These are phyloP conservation scores for Pterostichus madidus DNA, from an alignment of 2,888 invertebrate genomes.

Conservation along the genomic window DNA sequence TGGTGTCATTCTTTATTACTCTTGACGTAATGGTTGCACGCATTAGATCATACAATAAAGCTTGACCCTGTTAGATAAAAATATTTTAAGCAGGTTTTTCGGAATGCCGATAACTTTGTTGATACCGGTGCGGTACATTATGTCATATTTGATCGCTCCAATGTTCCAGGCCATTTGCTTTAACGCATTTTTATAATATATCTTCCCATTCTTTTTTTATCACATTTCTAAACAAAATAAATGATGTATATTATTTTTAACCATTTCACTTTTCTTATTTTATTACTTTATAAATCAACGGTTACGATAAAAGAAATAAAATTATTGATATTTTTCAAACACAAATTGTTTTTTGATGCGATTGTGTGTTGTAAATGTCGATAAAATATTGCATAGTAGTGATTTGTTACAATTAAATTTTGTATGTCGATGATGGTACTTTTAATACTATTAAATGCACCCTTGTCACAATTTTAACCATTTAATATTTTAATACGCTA, in stretches of 20 bases:
- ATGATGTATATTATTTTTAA: conserved; percentile 11
- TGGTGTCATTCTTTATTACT: neutral
- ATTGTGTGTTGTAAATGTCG: neutral
- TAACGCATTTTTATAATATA: conserved; percentile 23
- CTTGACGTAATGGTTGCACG: conserved; percentile 11
- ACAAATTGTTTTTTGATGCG: too few relatives aligned
- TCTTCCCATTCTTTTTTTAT: conserved; percentile 2
- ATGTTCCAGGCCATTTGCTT: conserved; percentile 16
- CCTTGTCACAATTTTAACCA: conserved; percentile 16
- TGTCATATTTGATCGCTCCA: conserved; percentile 29
- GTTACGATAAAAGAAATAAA: neutral
- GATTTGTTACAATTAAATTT: conserved; percentile 14
- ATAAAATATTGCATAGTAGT: neutral
- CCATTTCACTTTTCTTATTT: conserved; percentile 2
- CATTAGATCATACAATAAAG: conserved; percentile 7
- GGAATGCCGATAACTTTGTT: conserved; percentile 30
- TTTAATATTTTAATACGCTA: conserved; percentile 33
- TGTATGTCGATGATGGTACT: neutral
- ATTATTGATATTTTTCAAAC: too few relatives aligned
- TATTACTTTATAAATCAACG: conserved; percentile 8
- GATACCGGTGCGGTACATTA: conserved; percentile 6
- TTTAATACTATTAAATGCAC: conserved; percentile 17
- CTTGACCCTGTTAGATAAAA: neutral
- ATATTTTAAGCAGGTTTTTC: conserved; percentile 8
- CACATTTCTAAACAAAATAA: conserved; percentile 16